Conservation (phyloP, 2,113 vertebrate species). For the Machaerirhynchus nigripectus region DNA sequence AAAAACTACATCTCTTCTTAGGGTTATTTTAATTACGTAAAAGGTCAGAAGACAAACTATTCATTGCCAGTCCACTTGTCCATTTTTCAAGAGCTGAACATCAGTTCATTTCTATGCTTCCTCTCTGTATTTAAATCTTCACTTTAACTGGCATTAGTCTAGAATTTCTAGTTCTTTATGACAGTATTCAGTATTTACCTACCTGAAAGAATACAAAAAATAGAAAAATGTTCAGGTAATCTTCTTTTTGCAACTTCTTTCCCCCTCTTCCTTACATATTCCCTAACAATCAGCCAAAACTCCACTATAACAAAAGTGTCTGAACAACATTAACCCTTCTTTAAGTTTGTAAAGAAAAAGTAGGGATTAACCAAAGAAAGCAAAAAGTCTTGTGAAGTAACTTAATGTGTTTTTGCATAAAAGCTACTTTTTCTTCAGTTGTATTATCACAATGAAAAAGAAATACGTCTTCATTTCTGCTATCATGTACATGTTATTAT, state of each 20-base stretch:
- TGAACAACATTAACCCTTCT: not conserved
- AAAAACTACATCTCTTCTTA: not conserved
- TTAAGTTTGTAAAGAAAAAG: not conserved
- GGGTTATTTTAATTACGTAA: not conserved
- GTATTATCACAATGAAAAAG: not conserved
- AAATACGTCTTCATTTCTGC: not conserved
- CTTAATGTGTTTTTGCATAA: not conserved
- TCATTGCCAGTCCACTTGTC: not conserved
- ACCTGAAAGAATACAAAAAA: not conserved
- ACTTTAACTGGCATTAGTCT: not conserved
- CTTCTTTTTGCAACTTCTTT: not conserved
- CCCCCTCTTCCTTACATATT: not conserved
- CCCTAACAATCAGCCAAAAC: not conserved
- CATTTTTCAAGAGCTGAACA: not conserved
- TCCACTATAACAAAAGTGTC: not conserved
- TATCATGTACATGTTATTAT: not conserved
- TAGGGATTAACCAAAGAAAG: not conserved
- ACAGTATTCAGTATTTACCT: not conserved
- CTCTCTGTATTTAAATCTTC: not conserved
- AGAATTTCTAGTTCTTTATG: not conserved
- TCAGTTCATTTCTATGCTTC: not conserved
- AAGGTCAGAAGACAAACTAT: not conserved
- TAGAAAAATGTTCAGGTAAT: not conserved
- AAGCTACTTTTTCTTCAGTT: not conserved
- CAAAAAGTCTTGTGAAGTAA: not conserved